These are phyloP conservation scores for Scotopteryx bipunctaria DNA, from an alignment of 2,888 invertebrate species.

Conservation along the genomic window DNA sequence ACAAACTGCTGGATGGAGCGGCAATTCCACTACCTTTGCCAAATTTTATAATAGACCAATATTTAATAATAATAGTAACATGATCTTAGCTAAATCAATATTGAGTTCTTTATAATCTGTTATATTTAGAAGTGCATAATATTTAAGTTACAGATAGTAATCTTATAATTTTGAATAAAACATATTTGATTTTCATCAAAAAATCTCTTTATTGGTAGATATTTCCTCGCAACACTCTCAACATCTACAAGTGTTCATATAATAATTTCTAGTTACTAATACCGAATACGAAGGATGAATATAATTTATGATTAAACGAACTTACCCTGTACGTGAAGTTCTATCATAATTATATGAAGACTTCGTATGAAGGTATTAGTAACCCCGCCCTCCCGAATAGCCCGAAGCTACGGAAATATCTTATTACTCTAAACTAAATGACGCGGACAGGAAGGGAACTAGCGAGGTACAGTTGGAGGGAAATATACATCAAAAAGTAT, in stretches of 20 bases:
- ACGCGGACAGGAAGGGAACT: too few species aligned
- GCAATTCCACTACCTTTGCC: background rate
- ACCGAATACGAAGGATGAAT: too few species aligned
- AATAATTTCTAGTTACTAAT: background rate
- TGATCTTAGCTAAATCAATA: background rate
- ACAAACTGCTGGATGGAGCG: background rate
- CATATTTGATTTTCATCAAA: background rate
- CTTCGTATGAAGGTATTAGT: too few species aligned
- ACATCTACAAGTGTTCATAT: background rate
- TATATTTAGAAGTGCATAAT: background rate
- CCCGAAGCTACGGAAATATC: too few species aligned
- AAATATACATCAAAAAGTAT: too few species aligned
- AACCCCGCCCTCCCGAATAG: too few species aligned
- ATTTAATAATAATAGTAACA: background rate
- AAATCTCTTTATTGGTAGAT: background rate
- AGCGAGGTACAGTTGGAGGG: too few species aligned
- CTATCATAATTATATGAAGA: background rate
- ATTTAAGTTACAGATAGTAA: background rate
- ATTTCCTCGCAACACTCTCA: background rate
- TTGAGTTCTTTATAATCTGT: background rate
- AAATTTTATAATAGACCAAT: background rate
- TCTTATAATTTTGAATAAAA: background rate
- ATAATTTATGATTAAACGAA: background rate
- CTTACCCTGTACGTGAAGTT: too few species aligned
- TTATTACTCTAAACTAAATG: too few species aligned